phyloP scores from a whole-genome alignment of 2,888 invertebrate genomes.

The Platypus cylindrus region DNA sequence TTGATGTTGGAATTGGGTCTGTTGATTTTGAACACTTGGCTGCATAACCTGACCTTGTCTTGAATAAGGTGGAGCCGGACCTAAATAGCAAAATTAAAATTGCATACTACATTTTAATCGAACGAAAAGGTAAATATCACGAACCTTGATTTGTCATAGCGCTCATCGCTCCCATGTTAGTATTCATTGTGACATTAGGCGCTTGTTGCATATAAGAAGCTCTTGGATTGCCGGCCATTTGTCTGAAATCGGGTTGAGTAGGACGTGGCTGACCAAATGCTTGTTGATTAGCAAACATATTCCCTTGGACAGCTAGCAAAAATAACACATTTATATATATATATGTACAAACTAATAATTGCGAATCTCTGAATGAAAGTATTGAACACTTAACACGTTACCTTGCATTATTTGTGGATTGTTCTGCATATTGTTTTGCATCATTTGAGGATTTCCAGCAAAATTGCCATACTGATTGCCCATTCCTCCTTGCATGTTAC shows the following conservation, averaged over 20 bases:
- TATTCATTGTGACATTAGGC: constrained; percentile 78
- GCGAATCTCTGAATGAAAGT: no score
- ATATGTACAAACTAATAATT: no score
- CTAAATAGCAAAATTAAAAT: no score
- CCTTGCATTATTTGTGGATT: constrained; percentile 32
- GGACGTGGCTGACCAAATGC: constrained; percentile 43
- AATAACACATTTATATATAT: neutral
- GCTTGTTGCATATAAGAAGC: constrained; percentile 60
- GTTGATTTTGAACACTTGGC: constrained; percentile 33
- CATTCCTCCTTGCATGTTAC: constrained; percentile 49
- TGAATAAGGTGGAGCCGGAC: constrained; percentile 69
- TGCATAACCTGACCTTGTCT: constrained; percentile 35
- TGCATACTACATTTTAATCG: no score
- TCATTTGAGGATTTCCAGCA: constrained; percentile 36
- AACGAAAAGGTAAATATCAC: no score
- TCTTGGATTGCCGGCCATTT: constrained; percentile 33
- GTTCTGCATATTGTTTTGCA: constrained; percentile 20
- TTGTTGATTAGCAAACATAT: constrained; percentile 36
- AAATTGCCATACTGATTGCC: constrained; percentile 53
- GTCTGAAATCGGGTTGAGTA: constrained; percentile 32
- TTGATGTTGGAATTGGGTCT: constrained; percentile 50
- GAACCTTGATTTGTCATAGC: constrained; percentile 36
- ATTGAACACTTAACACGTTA: constrained; percentile 2
- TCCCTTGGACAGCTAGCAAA: constrained; percentile 18
- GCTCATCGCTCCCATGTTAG: constrained; percentile 64